These are phyloP conservation scores for Miichthys miiuy DNA, from an alignment of 2,797 vertebrate genomes.

Conservation along the genomic window DNA sequence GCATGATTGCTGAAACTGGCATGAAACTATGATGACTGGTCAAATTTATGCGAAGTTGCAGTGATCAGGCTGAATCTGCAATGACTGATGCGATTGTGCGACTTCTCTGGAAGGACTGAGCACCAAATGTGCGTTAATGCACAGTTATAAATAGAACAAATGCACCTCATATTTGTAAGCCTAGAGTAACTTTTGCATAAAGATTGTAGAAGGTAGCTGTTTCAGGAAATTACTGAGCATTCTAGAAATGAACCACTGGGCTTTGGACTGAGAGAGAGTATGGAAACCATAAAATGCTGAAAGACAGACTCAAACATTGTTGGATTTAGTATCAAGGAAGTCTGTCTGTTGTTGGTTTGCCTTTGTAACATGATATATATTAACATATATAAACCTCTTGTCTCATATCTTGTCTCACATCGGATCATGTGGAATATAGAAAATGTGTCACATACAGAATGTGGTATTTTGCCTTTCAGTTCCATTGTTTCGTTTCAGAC, in stretches of 20 bases:
- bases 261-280: not conserved
- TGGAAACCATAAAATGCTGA: not conserved
- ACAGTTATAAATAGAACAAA: not conserved
- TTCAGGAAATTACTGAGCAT: not conserved
- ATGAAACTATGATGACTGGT: no score
- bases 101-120: no score
- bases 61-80: no score
- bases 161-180: not conserved
- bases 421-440: not conserved
- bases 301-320: not conserved
- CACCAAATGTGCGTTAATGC: not conserved
- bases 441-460: constrained; percentile 20
- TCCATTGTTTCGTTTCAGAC: constrained; percentile 6
- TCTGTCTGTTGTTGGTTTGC: constrained; percentile 9
- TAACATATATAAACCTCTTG: not conserved
- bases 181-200: not conserved
- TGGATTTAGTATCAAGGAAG: not conserved
- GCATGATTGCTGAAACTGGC: no score
- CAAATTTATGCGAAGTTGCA: no score
- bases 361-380: not conserved
- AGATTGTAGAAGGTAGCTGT: not conserved
- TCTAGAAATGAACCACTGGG: not conserved
- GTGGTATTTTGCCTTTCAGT: constrained; percentile 9
- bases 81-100: no score
- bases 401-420: constrained; percentile 8